A percentile compares a stretch with the other conserved stretches of the same genome.
Conservation (phyloP, 2,797 vertebrate species). For the Neosilurus mollespiculum region DNA sequence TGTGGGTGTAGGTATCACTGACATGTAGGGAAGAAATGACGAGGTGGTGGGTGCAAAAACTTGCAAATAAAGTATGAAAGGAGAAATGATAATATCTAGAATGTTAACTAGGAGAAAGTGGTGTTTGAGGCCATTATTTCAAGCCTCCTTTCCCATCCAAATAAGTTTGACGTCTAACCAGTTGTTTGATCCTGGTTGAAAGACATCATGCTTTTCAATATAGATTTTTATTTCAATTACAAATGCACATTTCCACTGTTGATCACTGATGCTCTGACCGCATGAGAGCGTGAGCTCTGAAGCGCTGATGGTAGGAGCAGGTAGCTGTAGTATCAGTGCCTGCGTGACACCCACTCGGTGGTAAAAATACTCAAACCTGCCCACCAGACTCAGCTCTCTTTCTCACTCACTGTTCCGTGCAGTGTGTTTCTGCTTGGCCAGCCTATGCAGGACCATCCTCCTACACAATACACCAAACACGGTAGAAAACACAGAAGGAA, state of each 20-base stretch:
- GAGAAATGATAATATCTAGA: background rate
- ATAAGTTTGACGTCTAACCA: background rate
- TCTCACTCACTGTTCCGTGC: slow-evolving; percentile 31
- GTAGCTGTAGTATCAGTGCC: slow-evolving; percentile 42
- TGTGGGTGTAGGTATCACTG: slow-evolving; percentile 14
- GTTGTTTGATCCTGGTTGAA: background rate
- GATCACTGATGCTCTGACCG: background rate
- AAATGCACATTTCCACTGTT: background rate
- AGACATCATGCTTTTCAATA: background rate
- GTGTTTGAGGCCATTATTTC: slow-evolving; percentile 8
- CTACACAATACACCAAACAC: slow-evolving; percentile 26
- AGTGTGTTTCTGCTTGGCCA: slow-evolving; percentile 35
- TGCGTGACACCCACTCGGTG: slow-evolving; percentile 45
- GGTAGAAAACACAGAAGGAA: slow-evolving; percentile 38
- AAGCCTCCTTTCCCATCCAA: background rate
- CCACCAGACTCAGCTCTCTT: slow-evolving; percentile 42
- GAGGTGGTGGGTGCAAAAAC: slow-evolving; percentile 9
- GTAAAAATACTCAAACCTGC: slow-evolving; percentile 56
- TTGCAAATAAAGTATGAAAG: background rate
- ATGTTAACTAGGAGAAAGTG: background rate
- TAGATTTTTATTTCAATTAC: background rate
- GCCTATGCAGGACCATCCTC: slow-evolving; percentile 41
- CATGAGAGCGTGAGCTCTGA: slow-evolving; percentile 9
- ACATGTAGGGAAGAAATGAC: background rate
- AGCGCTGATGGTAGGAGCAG: slow-evolving; percentile 34